These are phyloP conservation scores for Epistrophella euchroma DNA, from an alignment of 2,888 invertebrate genomes.

Conservation along the genomic window DNA sequence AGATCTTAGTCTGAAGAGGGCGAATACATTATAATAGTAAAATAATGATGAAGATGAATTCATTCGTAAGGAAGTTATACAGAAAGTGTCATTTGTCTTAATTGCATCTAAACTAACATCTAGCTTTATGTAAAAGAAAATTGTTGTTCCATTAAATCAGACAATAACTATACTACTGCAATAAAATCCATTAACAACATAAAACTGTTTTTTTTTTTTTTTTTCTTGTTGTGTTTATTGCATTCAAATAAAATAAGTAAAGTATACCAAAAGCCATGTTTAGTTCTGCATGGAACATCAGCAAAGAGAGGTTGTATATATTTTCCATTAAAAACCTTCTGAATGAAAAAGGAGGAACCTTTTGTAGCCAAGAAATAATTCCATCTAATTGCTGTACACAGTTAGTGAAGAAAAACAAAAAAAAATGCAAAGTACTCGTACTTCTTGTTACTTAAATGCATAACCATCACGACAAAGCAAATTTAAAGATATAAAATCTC, in stretches of 20 bases:
- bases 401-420: conserved; percentile 36
- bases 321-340: conserved; percentile 38
- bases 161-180: conserved; percentile 22
- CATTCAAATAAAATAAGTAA: conserved; percentile 25
- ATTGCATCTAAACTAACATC: conserved; percentile 39
- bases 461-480: conserved; percentile 6
- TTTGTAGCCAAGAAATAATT: conserved; percentile 60
- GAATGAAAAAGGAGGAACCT: conserved; percentile 40
- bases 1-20: background rate
- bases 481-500: conserved; percentile 50
- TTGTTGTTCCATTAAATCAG: conserved; percentile 34
- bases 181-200: conserved; percentile 33
- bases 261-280: background rate
- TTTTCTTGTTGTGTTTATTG: background rate
- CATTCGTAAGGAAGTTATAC: conserved; percentile 15
- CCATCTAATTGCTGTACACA: conserved; percentile 69
- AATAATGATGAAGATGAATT: conserved; percentile 29
- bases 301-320: conserved; percentile 6
- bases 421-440: conserved; percentile 52
- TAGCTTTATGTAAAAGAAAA: conserved; percentile 2
- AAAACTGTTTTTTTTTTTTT: conserved; percentile 11
- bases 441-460: conserved; percentile 46
- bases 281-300: conserved; percentile 6
- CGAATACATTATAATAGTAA: conserved; percentile 15
- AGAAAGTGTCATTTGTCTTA: conserved; percentile 27